Evolutionary conservation across 2,113 vertebrate species (phyloP).

Genomic region (Notechis scutatus): DNA sequence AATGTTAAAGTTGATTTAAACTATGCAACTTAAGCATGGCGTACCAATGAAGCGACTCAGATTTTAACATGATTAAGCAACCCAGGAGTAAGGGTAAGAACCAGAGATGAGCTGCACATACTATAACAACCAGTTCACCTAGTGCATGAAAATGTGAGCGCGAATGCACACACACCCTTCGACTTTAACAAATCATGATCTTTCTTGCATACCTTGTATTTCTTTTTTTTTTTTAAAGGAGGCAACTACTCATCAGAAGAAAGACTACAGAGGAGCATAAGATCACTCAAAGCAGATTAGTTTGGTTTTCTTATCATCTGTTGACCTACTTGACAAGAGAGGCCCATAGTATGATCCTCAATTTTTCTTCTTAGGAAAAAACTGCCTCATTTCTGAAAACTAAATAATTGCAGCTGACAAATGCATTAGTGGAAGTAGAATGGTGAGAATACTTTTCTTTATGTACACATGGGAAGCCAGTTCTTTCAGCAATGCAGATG

Average conservation of each 20-base stretch:
- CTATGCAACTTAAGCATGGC: background rate
- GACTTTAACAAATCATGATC: slow-evolving; percentile 32
- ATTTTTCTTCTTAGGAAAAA: slow-evolving; percentile 14
- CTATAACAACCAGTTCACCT: no score
- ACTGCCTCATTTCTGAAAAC: slow-evolving; percentile 18
- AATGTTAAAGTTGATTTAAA: background rate
- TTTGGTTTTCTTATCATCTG: background rate
- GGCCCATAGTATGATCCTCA: background rate
- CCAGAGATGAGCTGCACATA: no score
- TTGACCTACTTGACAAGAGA: background rate
- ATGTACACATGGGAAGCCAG: background rate
- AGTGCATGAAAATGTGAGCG: no score
- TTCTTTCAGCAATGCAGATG: background rate
- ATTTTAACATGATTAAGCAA: background rate
- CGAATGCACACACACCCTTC: no score
- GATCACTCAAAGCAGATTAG: background rate
- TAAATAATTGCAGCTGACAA: slow-evolving; percentile 35
- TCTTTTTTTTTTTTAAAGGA: background rate
- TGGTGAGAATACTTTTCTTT: background rate
- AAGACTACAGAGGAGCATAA: background rate
- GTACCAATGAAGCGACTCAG: background rate
- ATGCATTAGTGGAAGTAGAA: slow-evolving; percentile 30
- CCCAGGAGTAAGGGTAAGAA: background rate
- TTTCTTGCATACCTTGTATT: slow-evolving; percentile 15
- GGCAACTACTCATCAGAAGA: background rate